Conservation (phyloP, 1,140 invertebrate species). For the Leptinotarsa undecemlineata region DNA sequence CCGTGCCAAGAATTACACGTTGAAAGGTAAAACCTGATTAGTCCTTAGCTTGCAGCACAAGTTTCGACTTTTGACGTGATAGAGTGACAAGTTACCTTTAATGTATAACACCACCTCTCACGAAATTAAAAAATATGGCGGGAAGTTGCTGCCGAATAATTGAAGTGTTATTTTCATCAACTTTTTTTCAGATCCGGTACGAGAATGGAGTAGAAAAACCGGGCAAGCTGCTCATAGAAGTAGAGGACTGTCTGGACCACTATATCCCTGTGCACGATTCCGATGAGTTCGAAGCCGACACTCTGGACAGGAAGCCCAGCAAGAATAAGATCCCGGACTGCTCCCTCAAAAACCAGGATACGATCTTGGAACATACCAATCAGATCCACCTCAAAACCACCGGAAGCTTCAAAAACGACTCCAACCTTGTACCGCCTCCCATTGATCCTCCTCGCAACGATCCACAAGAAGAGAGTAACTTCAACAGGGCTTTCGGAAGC, state of each 20-base stretch:
- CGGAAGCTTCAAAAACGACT: constrained; percentile 66
- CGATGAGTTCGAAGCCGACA: constrained; percentile 81
- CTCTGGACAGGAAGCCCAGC: constrained; percentile 79
- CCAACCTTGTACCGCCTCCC: constrained; percentile 4
- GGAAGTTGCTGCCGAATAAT: no score
- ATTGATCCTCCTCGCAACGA: background rate
- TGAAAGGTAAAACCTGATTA: no score
- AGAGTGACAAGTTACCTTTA: no score
- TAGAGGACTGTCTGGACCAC: constrained; percentile 72
- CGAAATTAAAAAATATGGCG: no score
- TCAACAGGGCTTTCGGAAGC: constrained; percentile 64
- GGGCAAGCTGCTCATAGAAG: constrained; percentile 76
- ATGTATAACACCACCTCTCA: no score
- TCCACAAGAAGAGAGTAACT: constrained; percentile 33
- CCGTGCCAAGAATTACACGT: no score
- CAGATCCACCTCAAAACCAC: constrained; percentile 63
- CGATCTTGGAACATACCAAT: constrained; percentile 60
- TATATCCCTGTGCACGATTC: constrained; percentile 71
- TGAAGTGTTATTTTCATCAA: no score
- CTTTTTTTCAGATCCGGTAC: constrained; percentile 54
- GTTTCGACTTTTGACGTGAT: no score
- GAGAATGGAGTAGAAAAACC: constrained; percentile 64
- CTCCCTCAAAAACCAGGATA: constrained; percentile 51
- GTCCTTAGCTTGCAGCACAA: no score
- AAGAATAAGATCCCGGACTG: constrained; percentile 53